Conservation (phyloP, 2,113 vertebrate genomes). For the Neogale vison region DNA sequence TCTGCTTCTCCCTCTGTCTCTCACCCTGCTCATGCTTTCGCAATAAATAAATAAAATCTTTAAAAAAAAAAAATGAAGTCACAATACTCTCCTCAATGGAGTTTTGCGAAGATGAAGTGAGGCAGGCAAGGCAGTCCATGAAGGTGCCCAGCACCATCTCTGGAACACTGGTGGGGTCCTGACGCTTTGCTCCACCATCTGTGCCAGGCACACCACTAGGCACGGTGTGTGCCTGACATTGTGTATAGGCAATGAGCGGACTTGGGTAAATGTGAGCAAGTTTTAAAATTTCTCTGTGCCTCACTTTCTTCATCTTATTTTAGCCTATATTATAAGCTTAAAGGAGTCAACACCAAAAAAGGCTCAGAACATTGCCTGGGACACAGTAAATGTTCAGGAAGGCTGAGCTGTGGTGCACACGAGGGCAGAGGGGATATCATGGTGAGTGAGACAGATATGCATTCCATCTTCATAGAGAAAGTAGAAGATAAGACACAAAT, state of each 20-base stretch:
- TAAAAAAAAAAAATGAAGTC: background rate
- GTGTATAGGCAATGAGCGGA: background rate
- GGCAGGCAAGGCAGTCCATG: fast-evolving
- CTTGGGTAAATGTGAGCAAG: background rate
- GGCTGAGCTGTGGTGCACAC: background rate
- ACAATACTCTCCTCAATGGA: background rate
- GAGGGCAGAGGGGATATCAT: background rate
- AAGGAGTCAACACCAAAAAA: background rate
- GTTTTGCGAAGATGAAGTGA: background rate
- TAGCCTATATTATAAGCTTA: background rate
- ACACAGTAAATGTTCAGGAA: background rate
- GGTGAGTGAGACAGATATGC: background rate
- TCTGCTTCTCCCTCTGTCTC: background rate
- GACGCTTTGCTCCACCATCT: fast-evolving
- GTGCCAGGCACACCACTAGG: background rate
- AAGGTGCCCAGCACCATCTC: background rate
- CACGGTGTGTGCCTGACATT: no score
- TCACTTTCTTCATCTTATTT: background rate
- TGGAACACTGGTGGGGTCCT: fast-evolving
- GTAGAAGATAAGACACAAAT: constrained; percentile 23
- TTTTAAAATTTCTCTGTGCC: background rate
- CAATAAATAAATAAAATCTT: background rate
- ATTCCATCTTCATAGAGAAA: background rate
- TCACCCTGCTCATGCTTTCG: background rate
- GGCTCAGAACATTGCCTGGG: background rate